Base-by-base conservation (phyloP, 2,888 invertebrate species). In the Ormyrus labotus region DNA sequence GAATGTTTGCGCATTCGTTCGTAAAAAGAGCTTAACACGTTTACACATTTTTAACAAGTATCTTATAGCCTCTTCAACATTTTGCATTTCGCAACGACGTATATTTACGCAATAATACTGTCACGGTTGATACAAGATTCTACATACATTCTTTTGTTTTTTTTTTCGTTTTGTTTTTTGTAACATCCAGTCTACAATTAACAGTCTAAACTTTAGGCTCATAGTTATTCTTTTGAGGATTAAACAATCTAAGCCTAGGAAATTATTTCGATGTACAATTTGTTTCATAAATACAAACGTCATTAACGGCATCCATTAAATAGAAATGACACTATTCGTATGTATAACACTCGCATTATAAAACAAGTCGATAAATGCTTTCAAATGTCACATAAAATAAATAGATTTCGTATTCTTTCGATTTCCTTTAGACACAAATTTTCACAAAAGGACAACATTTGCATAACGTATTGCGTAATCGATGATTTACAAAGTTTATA, bases 71-170 rank as follows among this genome's bases (percentile, higher is more conserved):
- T 64, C 63, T 11, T 57, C 13, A 69, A 70, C 50, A 50, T 47
- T 70, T 71, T 72, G 13, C 63, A 55, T 71, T 68, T 75, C 51
- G 72, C 68, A 80, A 81, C 64, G 53, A 77, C 69, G 76, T 65
- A 70, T 75, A 60, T 68, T 64, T 73, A 64, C 67, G 57, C 63
- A 67, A 69, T 82, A 82, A 82, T 82, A 82, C 83, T 84, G 83
- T 64, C 83, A 74, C 71, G 71, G 78, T 81, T 80, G 69, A 74
- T 80, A 72, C 72, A 64, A 70, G 67, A 71, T 76, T 78, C 79
- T 58, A 82, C 64, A 71, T 57, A 74, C 73, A 73, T 78, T 50
- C 48, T 60, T 69, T 70, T 58, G 6, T 34, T 51, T 57, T 74
- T 73, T 71, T 64, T 64, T 3, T 58, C 45, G 11, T 65, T 70